A percentile compares a stretch with the other conserved stretches of the same genome.
These are phyloP conservation scores for Torymus texanus DNA, from an alignment of 2,888 invertebrate species.

Conservation along the genomic window DNA sequence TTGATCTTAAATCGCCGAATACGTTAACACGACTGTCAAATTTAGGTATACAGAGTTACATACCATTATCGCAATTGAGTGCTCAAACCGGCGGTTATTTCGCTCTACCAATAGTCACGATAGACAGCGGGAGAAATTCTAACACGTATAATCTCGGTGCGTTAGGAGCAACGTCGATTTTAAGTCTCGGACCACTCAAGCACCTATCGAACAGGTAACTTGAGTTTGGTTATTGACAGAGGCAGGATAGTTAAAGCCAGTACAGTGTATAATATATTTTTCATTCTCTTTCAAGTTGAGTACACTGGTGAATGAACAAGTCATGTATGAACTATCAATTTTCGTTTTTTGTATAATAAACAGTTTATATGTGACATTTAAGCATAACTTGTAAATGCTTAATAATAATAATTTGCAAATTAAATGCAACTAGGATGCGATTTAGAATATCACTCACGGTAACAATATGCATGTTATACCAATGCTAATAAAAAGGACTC, in stretches of 20 bases:
- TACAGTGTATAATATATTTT: no score
- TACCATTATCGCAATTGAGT: slow-evolving; percentile 82
- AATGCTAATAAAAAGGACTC: no score
- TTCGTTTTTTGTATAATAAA: no score
- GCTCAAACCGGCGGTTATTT: slow-evolving; percentile 80
- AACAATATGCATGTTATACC: no score
- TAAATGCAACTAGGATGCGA: no score
- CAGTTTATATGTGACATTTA: no score
- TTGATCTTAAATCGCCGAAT: slow-evolving; percentile 83
- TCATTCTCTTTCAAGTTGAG: neutral
- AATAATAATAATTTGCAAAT: no score
- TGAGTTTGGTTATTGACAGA: neutral
- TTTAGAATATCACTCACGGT: no score
- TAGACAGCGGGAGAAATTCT: slow-evolving; percentile 80
- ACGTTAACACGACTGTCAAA: slow-evolving; percentile 80
- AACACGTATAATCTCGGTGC: slow-evolving; percentile 79
- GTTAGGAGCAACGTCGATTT: slow-evolving; percentile 82
- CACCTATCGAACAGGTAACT: slow-evolving; percentile 63
- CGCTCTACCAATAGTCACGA: slow-evolving; percentile 83
- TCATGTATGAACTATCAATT: neutral
- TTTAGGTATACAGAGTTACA: slow-evolving; percentile 85
- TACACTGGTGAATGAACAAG: slow-evolving; percentile 1
- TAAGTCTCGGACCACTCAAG: slow-evolving; percentile 84
- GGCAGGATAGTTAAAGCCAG: no score
- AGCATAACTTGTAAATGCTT: no score